phyloP scores from a whole-genome alignment of 2,888 invertebrate species.

The Parasteatoda lunata region DNA sequence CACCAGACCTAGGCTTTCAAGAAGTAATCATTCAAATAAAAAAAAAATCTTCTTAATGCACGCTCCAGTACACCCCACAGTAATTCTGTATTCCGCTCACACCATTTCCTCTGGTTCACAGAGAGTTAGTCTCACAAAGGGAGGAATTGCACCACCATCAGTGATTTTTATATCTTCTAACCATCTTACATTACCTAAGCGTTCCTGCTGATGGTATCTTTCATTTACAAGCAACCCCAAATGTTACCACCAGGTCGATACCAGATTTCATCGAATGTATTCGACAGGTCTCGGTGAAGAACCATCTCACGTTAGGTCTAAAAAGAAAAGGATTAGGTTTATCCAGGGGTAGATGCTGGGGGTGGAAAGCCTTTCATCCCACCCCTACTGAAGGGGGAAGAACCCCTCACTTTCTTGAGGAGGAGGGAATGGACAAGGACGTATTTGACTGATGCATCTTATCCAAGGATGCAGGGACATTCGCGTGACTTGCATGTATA shows the following conservation, averaged over 20 bases:
- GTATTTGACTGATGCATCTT: conserved; percentile 55
- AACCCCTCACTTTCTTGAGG: not conserved
- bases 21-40: no score
- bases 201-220: not conserved
- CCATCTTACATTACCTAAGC: not conserved
- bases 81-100: not conserved
- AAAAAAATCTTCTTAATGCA: no score
- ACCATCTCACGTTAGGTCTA: conserved; percentile 56
- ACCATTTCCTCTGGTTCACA: not conserved
- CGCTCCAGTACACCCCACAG: not conserved
- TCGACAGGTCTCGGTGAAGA: conserved; percentile 55
- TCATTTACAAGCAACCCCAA: conserved; percentile 9
- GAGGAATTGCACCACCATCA: not conserved
- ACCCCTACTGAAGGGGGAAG: not conserved
- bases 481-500: conserved; percentile 51
- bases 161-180: not conserved
- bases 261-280: conserved; percentile 15
- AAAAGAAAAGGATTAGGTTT: conserved; percentile 61
- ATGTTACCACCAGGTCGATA: conserved; percentile 55
- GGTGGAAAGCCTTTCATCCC: not conserved
- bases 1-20: no score
- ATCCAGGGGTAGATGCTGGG: conserved; percentile 27
- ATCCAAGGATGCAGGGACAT: conserved; percentile 30
- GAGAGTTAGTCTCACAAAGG: not conserved
- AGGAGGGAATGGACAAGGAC: conserved; percentile 10